Evolutionary conservation across 2,113 vertebrate genomes (phyloP).

Genomic region (Lontra canadensis): DNA sequence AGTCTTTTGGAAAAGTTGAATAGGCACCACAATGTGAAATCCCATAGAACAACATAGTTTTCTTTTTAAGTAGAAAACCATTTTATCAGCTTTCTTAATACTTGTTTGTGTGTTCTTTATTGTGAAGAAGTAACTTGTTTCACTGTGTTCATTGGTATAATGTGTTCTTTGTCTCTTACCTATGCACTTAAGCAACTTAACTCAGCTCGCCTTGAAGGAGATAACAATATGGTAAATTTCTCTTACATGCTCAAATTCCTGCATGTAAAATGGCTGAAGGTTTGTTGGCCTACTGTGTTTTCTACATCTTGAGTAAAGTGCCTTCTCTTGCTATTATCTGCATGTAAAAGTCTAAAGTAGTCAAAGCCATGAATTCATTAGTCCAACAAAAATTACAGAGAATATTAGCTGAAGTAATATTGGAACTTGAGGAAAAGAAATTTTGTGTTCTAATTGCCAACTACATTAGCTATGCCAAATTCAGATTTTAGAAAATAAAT

Average conservation of each 20-base stretch:
- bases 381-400: background rate
- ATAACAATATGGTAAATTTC: slow-evolving; percentile 93
- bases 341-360: slow-evolving; percentile 44
- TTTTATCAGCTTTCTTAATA: slow-evolving; percentile 20
- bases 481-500: slow-evolving; percentile 38
- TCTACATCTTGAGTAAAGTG: slow-evolving; percentile 84
- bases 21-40: background rate
- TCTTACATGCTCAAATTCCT: slow-evolving; percentile 93
- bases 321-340: slow-evolving; percentile 86
- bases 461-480: slow-evolving; percentile 31
- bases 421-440: slow-evolving; percentile 45
- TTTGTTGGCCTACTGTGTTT: slow-evolving; percentile 91
- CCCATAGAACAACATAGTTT: background rate
- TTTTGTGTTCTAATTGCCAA: slow-evolving; percentile 3
- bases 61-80: background rate
- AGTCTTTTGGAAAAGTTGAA: background rate
- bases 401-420: background rate
- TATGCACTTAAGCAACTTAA: slow-evolving; percentile 88
- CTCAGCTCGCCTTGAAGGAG: slow-evolving; percentile 87
- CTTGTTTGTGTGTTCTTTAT: slow-evolving; percentile 60
- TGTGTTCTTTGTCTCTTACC: slow-evolving; percentile 86
- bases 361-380: background rate
- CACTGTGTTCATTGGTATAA: slow-evolving; percentile 79
- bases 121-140: slow-evolving; percentile 67
- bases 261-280: slow-evolving; percentile 95